phyloP scores from a whole-genome alignment of 2,888 invertebrate genomes.

The Rapana venosa region DNA sequence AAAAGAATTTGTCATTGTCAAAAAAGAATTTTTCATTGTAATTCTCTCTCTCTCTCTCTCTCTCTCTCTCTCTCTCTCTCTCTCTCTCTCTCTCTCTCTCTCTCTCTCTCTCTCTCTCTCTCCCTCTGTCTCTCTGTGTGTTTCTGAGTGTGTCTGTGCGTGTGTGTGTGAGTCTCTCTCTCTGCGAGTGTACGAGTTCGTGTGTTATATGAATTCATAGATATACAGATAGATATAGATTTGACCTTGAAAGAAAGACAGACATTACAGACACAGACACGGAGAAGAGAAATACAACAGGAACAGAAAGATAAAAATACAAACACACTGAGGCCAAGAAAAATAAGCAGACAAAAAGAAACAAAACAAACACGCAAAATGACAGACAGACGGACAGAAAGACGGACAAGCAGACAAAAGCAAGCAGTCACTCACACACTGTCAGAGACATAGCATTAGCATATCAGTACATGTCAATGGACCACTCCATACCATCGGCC shows the following conservation, averaged over 20 bases:
- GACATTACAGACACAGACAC: neutral
- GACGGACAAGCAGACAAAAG: neutral
- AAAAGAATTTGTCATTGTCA: too few species aligned
- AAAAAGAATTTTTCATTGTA: too few species aligned
- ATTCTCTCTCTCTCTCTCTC: neutral
- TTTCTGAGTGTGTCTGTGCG: neutral
- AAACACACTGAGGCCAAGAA: neutral
- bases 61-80: neutral
- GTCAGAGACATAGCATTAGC: neutral
- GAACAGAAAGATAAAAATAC: neutral
- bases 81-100: too few species aligned
- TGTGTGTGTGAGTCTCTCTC: too few species aligned
- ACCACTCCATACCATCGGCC: too few species aligned
- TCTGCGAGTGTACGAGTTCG: too few species aligned
- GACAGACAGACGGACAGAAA: neutral
- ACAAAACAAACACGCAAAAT: neutral
- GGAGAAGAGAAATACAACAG: neutral
- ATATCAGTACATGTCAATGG: too few species aligned
- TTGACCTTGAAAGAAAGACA: neutral
- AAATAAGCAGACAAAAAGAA: neutral
- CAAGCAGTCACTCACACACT: neutral
- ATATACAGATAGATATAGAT: neutral
- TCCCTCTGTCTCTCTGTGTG: too few species aligned
- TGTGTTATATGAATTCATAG: too few species aligned
- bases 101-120: too few species aligned